Evolutionary conservation across 2,113 vertebrate species (phyloP).

Genomic region (Sapayoa aenigma): DNA sequence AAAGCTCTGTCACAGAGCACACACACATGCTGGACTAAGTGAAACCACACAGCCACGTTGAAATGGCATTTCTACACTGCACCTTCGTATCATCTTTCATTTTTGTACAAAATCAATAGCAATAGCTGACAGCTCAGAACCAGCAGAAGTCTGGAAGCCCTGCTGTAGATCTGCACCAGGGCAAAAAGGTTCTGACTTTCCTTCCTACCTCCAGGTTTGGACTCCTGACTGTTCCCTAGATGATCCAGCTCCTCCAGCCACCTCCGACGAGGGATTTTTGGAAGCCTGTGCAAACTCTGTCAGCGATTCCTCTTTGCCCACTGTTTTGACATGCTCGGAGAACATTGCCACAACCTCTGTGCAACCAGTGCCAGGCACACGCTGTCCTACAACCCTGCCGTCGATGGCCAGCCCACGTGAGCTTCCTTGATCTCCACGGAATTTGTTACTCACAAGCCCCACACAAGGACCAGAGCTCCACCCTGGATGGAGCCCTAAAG

Average conservation of each 20-base stretch:
- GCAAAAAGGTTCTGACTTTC: background rate
- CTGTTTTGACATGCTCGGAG: background rate
- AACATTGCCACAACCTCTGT: background rate
- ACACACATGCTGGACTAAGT: background rate
- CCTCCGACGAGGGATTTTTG: background rate
- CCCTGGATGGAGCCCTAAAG: background rate
- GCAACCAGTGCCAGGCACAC: background rate
- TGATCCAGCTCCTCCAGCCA: background rate
- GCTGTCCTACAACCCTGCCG: background rate
- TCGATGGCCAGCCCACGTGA: background rate
- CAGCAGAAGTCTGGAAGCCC: background rate
- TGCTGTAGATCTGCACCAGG: background rate
- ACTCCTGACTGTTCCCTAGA: background rate
- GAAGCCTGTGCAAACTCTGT: background rate
- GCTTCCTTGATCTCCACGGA: background rate
- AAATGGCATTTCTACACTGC: background rate
- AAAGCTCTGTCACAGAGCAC: background rate
- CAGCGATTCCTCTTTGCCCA: background rate
- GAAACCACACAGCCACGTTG: background rate
- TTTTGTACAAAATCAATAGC: accelerated
- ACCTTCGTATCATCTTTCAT: background rate
- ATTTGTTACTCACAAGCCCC: background rate
- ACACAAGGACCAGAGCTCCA: background rate
- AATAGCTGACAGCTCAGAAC: background rate
- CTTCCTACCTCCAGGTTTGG: background rate